Conservation (phyloP, 2,888 invertebrate species). For the Omphaloscelis lunosa region DNA sequence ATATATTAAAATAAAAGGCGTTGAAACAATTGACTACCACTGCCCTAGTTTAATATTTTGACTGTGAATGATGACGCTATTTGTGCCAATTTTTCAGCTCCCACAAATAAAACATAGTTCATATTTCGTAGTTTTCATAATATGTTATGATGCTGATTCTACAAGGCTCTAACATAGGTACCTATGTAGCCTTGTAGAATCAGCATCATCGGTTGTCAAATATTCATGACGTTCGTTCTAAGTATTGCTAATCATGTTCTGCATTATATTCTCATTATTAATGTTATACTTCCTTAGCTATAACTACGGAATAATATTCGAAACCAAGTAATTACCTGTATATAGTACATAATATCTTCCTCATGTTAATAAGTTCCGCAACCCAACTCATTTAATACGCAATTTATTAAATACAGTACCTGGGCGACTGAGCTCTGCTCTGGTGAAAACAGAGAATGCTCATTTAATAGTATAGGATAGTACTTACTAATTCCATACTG, state of each 20-base stretch:
- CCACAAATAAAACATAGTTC: not conserved
- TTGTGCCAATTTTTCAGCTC: not conserved
- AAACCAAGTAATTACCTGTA: slow-evolving; percentile 5
- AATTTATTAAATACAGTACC: slow-evolving; percentile 4
- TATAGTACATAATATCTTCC: not conserved
- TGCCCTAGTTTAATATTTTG: not conserved
- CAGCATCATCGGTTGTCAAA: not conserved
- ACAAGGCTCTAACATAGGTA: not conserved
- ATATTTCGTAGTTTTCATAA: not conserved
- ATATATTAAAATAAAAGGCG: not conserved
- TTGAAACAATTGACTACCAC: not conserved
- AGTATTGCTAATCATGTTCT: not conserved
- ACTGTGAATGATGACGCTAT: not conserved
- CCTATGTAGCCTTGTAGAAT: no score
- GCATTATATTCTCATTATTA: slow-evolving; percentile 1
- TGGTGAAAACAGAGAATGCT: no score
- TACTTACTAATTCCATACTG: no score
- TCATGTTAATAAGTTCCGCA: slow-evolving; percentile 20
- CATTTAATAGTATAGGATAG: no score
- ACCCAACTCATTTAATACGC: not conserved
- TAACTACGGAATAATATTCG: not conserved
- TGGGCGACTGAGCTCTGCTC: no score
- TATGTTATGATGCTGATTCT: not conserved
- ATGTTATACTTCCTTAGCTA: not conserved
- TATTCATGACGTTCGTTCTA: not conserved